phyloP scores from a whole-genome alignment of 2,797 vertebrate genomes.

The Cheracebus regulus region DNA sequence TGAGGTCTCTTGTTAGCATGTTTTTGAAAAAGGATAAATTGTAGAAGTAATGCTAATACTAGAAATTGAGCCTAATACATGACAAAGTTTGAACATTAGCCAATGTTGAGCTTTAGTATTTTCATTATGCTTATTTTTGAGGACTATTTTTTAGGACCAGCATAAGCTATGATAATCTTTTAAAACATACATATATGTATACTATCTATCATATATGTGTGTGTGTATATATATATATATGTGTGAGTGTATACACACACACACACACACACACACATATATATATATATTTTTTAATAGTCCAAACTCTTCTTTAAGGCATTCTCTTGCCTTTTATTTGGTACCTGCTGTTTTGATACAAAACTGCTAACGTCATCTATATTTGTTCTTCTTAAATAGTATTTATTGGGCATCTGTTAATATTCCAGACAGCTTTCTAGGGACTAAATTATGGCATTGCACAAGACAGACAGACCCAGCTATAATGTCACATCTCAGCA shows the following conservation, averaged over 20 bases:
- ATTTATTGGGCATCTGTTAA: background rate
- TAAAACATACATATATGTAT: background rate
- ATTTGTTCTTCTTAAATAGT: background rate
- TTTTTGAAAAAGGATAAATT: constrained; percentile 35
- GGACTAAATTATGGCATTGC: background rate
- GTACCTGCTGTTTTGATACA: background rate
- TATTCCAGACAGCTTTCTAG: background rate
- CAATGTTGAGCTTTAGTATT: background rate
- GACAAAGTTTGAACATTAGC: background rate
- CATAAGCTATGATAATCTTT: background rate
- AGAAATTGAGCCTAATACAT: background rate
- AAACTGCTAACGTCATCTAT: background rate
- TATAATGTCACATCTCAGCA: background rate
- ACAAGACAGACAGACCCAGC: background rate
- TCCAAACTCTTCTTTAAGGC: background rate
- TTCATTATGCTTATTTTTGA: constrained; percentile 2
- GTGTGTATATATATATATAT: background rate
- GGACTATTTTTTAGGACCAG: background rate
- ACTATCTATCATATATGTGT: background rate
- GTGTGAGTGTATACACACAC: background rate
- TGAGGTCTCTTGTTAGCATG: background rate
- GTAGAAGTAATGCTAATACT: background rate
- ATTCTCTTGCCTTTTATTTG: background rate
- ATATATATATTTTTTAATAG: no score
- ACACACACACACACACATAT: background rate